These are phyloP conservation scores for Orthonyx spaldingii DNA, from an alignment of 2,113 vertebrate genomes.

Conservation along the genomic window DNA sequence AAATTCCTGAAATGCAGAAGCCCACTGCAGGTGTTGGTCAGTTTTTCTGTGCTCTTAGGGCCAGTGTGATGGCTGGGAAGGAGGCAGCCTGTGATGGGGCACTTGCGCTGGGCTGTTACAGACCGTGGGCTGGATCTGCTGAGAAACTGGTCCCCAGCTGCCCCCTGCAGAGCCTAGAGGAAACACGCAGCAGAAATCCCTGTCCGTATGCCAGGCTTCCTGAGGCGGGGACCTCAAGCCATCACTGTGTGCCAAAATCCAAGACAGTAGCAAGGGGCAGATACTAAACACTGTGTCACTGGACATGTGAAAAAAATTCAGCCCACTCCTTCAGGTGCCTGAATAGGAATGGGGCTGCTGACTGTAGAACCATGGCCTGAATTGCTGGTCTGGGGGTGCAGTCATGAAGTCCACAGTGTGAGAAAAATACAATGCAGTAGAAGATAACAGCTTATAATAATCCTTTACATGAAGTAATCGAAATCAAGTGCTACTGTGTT, in stretches of 20 bases:
- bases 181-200: neutral
- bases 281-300: neutral
- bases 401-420: neutral
- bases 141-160: neutral
- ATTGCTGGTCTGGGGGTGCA: neutral
- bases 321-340: neutral
- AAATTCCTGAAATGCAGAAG: neutral
- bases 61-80: neutral
- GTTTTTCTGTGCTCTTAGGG: neutral
- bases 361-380: neutral
- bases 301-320: neutral
- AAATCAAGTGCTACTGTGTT: neutral
- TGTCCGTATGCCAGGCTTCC: neutral
- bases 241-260: rapidly evolving
- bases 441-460: neutral
- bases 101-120: rapidly evolving
- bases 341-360: neutral
- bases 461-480: neutral
- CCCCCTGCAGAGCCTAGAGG: neutral
- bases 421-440: neutral
- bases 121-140: neutral
- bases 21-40: neutral
- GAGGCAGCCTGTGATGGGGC: neutral
- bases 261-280: neutral
- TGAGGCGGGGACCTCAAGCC: rapidly evolving